Conservation (phyloP, 2,797 vertebrate genomes). For the Sarcophilus harrisii region DNA sequence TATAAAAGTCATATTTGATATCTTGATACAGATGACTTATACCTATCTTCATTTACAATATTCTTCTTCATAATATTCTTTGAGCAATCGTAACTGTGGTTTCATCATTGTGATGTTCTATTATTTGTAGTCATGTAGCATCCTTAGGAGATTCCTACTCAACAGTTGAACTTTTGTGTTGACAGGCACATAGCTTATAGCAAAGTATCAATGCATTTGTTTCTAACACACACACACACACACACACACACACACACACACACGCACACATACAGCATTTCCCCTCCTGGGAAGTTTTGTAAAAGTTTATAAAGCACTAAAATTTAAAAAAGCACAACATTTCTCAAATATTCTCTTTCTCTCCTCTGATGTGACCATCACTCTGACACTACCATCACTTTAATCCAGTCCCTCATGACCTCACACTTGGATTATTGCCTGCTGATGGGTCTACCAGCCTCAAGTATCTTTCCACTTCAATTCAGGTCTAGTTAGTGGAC, state of each 20-base stretch:
- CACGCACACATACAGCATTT: too few relatives aligned
- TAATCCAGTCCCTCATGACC: background rate
- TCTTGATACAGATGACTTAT: background rate
- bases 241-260: too few relatives aligned
- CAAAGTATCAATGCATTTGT: background rate
- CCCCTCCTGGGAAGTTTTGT: too few relatives aligned
- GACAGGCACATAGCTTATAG: background rate
- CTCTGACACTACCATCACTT: background rate
- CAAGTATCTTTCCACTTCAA: background rate
- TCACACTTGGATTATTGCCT: background rate
- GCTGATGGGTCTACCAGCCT: background rate
- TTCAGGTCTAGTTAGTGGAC: too few relatives aligned
- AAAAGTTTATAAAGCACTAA: too few relatives aligned
- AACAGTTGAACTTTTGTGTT: background rate
- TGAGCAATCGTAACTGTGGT: background rate
- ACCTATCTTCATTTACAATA: too few relatives aligned
- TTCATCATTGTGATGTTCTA: background rate
- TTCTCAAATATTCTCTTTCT: background rate
- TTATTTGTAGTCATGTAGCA: background rate
- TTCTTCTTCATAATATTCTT: background rate
- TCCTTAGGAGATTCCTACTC: background rate
- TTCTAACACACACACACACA: background rate
- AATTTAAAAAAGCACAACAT: background rate
- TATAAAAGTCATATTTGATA: background rate
- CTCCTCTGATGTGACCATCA: background rate